A percentile compares a stretch with the other conserved stretches of the same genome.
Conservation (phyloP, 2,888 invertebrate genomes). For the Hipparchia semele region DNA sequence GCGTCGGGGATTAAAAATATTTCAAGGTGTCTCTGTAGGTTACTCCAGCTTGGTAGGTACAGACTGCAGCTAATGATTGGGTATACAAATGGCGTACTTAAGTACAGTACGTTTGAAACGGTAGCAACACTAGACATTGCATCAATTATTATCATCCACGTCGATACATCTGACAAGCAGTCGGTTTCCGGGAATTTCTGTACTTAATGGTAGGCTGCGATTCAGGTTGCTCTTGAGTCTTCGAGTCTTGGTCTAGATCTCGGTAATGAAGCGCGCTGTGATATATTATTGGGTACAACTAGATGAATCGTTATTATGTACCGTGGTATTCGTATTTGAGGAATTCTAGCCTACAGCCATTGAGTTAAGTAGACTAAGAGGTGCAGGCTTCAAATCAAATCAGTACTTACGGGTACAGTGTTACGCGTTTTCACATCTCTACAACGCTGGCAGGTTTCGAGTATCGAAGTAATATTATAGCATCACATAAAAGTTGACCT, state of each 20-base stretch:
- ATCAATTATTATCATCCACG: constrained; percentile 37
- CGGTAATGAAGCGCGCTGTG: constrained; percentile 23
- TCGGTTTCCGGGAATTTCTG: constrained; percentile 36
- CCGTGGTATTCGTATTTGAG: constrained; percentile 10
- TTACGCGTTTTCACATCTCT: too few species aligned
- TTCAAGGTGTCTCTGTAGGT: constrained; percentile 12
- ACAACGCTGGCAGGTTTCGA: too few species aligned
- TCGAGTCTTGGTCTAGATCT: constrained; percentile 26
- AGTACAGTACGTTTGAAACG: constrained; percentile 32
- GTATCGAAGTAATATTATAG: too few species aligned
- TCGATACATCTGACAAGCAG: constrained; percentile 28
- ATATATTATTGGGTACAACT: constrained; percentile 24
- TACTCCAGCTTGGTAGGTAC: too few species aligned
- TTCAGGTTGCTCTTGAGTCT: constrained; percentile 30
- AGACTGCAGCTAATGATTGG: constrained; percentile 6
- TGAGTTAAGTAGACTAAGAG: too few species aligned
- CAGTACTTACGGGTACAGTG: too few species aligned
- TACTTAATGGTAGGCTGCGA: constrained; percentile 33
- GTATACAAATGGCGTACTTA: constrained; percentile 30
- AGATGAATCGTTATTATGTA: constrained; percentile 21
- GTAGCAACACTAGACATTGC: constrained; percentile 34
- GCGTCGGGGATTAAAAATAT: neutral
- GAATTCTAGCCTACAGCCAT: constrained; percentile 1
- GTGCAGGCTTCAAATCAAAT: too few species aligned
- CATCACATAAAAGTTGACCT: too few species aligned